These are phyloP conservation scores for Carassius carassius DNA, from an alignment of 2,113 vertebrate genomes.

Conservation along the genomic window DNA sequence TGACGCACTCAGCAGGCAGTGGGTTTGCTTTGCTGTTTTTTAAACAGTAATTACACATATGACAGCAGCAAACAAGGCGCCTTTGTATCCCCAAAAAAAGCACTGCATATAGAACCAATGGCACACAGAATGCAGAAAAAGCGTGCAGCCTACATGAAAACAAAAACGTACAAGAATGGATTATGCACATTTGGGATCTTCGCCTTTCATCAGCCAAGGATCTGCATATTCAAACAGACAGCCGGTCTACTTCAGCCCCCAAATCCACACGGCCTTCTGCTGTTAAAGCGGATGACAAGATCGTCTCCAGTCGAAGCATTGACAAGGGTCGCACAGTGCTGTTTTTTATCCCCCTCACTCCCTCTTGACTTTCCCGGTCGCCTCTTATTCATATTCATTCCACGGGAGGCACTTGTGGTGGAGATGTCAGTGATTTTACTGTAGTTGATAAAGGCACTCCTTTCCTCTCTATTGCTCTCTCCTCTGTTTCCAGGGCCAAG, in stretches of 20 bases:
- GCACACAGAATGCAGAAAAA: not conserved
- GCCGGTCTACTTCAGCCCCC: constrained; percentile 37
- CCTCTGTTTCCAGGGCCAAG: not conserved
- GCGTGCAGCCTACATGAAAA: not conserved
- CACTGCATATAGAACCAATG: not conserved
- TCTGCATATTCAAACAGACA: constrained; percentile 54
- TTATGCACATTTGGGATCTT: constrained; percentile 45
- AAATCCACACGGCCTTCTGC: constrained; percentile 48
- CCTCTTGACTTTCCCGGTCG: constrained; percentile 34
- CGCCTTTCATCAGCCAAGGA: constrained; percentile 44
- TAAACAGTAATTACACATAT: constrained; percentile 46
- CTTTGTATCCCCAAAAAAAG: constrained; percentile 42
- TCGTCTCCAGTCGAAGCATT: constrained; percentile 44
- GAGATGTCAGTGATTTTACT: constrained; percentile 39
- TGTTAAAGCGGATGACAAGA: constrained; percentile 47
- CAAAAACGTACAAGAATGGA: constrained; percentile 14
- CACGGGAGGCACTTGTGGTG: constrained; percentile 22
- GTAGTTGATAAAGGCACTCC: constrained; percentile 9
- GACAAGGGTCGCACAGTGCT: constrained; percentile 63
- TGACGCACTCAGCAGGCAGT: constrained; percentile 17
- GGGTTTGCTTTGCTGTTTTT: constrained; percentile 18
- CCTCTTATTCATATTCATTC: constrained; percentile 22
- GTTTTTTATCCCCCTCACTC: constrained; percentile 45
- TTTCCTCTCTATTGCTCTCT: not conserved
- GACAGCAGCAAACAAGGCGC: constrained; percentile 51